A percentile compares a stretch with the other conserved stretches of the same genome.
These are phyloP conservation scores for Pteruthius melanotis DNA, from an alignment of 2,113 vertebrate genomes.

Conservation along the genomic window DNA sequence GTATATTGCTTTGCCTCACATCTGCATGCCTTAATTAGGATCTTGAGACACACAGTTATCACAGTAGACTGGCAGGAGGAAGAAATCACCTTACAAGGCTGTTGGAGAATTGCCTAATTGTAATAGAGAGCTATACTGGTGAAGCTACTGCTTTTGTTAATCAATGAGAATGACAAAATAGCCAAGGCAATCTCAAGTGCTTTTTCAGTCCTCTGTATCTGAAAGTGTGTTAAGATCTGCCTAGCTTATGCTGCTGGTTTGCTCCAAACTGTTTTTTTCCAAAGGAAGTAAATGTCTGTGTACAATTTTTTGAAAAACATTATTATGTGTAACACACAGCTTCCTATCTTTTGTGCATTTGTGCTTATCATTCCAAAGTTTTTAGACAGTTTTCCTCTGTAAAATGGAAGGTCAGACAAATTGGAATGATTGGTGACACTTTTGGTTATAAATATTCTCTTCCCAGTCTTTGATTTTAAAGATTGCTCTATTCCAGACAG, in stretches of 20 bases:
- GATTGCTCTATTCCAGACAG: background rate
- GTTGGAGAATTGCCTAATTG: background rate
- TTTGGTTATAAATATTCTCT: background rate
- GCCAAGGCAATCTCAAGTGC: background rate
- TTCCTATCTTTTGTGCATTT: background rate
- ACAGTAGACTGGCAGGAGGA: background rate
- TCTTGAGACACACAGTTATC: background rate
- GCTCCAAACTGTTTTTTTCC: background rate
- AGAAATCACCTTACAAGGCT: background rate
- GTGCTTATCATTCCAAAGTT: background rate
- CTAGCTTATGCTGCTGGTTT: background rate
- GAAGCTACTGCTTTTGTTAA: background rate
- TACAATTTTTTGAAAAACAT: background rate
- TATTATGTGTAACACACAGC: background rate
- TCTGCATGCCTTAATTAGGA: background rate
- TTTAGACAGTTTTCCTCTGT: background rate
- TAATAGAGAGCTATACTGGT: background rate
- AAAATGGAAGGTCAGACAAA: background rate
- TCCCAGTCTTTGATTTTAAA: background rate
- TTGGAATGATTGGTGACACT: background rate
- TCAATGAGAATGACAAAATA: background rate
- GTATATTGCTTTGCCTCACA: background rate
- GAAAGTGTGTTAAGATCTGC: background rate
- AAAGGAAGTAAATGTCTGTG: background rate
- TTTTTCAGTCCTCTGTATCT: background rate